phyloP scores from a whole-genome alignment of 2,113 vertebrate genomes.

The Tyto alba region DNA sequence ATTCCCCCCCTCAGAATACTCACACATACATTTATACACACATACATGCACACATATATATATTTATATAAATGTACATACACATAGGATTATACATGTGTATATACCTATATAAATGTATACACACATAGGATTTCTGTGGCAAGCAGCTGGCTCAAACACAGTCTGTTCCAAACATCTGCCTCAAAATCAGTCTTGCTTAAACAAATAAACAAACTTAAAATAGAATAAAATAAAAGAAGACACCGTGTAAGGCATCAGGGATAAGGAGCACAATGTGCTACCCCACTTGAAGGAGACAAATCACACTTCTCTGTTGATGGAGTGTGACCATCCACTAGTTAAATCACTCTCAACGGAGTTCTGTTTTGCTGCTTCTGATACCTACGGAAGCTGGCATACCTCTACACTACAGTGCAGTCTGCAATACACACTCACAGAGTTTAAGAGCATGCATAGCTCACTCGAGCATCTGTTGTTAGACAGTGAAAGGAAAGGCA shows the following conservation, averaged over 20 bases:
- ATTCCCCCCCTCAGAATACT: neutral
- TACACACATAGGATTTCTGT: fast-evolving
- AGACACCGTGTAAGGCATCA: neutral
- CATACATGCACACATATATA: fast-evolving
- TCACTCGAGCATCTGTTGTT: neutral
- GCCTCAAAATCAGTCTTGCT: neutral
- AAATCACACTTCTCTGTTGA: neutral
- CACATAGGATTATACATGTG: fast-evolving
- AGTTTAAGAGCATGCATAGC: constrained; percentile 9
- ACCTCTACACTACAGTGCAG: neutral
- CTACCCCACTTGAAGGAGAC: neutral
- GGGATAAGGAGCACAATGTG: neutral
- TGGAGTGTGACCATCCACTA: neutral
- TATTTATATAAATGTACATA: neutral
- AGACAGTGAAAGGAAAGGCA: constrained; percentile 15
- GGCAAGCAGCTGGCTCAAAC: neutral
- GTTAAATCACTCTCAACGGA: neutral
- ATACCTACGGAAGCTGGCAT: neutral
- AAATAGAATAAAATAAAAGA: neutral
- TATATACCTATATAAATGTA: neutral
- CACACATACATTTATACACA: neutral
- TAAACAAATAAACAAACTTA: neutral
- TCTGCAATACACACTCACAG: neutral
- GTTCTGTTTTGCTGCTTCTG: neutral
- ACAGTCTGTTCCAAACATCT: neutral